Conservation (phyloP, 2,797 vertebrate species). For the Halcyon smyrnensis region DNA sequence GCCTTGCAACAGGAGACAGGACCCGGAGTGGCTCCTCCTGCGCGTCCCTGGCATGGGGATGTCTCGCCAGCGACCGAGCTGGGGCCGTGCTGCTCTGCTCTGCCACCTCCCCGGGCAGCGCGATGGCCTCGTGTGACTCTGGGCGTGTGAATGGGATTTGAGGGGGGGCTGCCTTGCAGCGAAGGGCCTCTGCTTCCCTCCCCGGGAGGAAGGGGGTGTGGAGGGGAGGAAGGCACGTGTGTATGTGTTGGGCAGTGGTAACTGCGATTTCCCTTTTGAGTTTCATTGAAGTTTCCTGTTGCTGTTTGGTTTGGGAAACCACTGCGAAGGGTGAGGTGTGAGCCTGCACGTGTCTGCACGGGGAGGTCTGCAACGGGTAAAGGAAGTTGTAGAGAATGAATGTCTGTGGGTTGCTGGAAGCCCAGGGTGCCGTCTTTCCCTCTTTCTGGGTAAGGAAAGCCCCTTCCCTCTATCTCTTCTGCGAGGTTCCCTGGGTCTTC, state of each 20-base stretch:
- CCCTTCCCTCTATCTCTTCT: not conserved
- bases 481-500: not conserved
- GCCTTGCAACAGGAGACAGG: conserved; percentile 11
- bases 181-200: not conserved
- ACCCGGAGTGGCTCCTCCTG: conserved; percentile 24
- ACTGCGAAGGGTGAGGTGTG: not conserved
- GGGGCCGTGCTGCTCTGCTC: not conserved
- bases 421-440: not conserved
- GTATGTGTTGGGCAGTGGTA: conserved; percentile 30
- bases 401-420: not conserved
- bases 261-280: conserved; percentile 42
- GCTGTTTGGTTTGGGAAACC: conserved; percentile 56
- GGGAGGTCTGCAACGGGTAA: not conserved
- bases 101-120: fast-evolving
- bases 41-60: not conserved
- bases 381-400: not conserved
- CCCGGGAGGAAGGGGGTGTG: not conserved
- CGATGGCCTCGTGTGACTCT: fast-evolving
- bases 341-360: not conserved
- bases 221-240: conserved; percentile 28
- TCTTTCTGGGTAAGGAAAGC: not conserved
- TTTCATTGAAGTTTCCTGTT: conserved; percentile 57
- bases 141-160: not conserved
- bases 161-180: not conserved
- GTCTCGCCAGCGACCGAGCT: not conserved